phyloP scores from a whole-genome alignment of 2,797 vertebrate genomes.

The Syndactyla subalaris region DNA sequence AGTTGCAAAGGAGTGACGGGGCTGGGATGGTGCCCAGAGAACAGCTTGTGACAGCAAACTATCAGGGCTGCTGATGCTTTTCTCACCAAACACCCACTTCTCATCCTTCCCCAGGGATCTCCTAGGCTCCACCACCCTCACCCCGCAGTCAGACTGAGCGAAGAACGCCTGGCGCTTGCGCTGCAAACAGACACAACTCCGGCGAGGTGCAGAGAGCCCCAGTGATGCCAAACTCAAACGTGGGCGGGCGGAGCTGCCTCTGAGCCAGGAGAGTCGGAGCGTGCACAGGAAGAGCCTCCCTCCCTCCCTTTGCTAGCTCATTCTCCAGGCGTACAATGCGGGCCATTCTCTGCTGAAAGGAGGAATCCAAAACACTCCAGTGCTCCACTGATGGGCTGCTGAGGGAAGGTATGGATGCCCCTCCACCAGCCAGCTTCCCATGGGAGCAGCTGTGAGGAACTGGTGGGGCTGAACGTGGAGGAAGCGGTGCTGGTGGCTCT shows the following conservation, averaged over 20 bases:
- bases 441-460: constrained; percentile 1
- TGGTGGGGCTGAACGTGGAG: constrained; percentile 7
- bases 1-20: not conserved
- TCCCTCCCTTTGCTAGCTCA: not conserved
- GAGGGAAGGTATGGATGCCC: constrained; percentile 16
- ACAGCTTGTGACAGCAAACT: not conserved
- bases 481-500: not conserved
- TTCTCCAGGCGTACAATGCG: not conserved
- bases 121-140: not conserved
- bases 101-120: not conserved
- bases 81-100: not conserved
- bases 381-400: not conserved
- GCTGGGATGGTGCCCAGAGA: not conserved
- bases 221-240: not conserved
- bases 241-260: not conserved
- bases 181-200: not conserved
- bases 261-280: not conserved
- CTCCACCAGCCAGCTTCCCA: not conserved
- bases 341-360: not conserved
- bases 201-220: not conserved
- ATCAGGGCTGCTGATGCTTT: not conserved
- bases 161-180: accelerated
- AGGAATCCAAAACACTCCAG: not conserved
- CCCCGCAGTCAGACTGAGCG: not conserved
- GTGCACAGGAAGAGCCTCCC: accelerated